phyloP scores from a whole-genome alignment of 2,113 vertebrate genomes.

The Corythornis madagascariensis region DNA sequence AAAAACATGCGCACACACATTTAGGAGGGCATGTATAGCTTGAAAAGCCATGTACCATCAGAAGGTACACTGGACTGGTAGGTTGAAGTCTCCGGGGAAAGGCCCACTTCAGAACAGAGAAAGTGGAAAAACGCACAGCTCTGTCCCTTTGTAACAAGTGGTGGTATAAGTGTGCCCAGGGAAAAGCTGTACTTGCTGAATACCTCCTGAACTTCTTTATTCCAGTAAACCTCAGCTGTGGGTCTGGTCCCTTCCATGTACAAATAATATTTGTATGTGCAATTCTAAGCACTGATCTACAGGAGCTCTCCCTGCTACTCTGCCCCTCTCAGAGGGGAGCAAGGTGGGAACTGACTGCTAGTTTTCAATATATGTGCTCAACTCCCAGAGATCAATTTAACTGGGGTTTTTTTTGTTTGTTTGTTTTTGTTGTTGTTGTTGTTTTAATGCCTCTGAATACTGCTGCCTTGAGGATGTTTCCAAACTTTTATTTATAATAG shows the following conservation, averaged over 20 bases:
- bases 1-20: background rate
- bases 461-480: background rate
- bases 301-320: background rate
- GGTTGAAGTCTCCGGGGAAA: background rate
- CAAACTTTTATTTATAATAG: background rate
- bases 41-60: background rate
- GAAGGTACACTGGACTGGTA: background rate
- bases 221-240: background rate
- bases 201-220: background rate
- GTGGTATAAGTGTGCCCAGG: background rate
- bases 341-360: background rate
- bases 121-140: background rate
- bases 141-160: background rate
- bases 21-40: background rate
- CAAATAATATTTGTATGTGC: background rate
- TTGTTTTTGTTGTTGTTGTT: too few relatives aligned
- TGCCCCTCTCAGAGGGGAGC: background rate
- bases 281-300: background rate
- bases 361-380: background rate
- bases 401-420: too few relatives aligned
- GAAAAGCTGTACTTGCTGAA: background rate
- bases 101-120: background rate
- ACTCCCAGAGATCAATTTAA: background rate
- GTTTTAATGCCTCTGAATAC: background rate
- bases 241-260: background rate